phyloP scores from a whole-genome alignment of 2,113 vertebrate species.

The Ameiurus melas region DNA sequence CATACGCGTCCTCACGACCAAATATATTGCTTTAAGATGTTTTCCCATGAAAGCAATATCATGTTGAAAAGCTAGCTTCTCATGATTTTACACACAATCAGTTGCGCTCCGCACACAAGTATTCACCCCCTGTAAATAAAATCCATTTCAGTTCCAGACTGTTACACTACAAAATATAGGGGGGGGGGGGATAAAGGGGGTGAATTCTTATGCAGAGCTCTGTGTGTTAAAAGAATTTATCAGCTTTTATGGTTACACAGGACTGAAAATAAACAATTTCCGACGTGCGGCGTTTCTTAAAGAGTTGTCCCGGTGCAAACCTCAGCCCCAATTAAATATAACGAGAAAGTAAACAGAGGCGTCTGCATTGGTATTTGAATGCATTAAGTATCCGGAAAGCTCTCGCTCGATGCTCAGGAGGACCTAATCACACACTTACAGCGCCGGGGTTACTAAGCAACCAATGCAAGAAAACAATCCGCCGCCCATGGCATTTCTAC shows the following conservation, averaged over 20 bases:
- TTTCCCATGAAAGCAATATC: no score
- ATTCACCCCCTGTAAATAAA: background rate
- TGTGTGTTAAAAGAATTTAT: background rate
- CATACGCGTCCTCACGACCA: background rate
- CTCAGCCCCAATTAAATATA: conserved; percentile 44
- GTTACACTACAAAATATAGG: background rate
- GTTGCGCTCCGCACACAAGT: no score
- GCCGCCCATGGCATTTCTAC: conserved; percentile 58
- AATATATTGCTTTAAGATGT: background rate
- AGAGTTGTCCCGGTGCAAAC: conserved; percentile 24
- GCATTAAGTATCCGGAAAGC: conserved; percentile 51
- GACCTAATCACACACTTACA: conserved; percentile 62
- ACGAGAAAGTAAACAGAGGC: conserved; percentile 38
- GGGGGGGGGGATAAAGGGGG: background rate
- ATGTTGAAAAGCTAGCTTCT: no score
- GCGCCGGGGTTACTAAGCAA: conserved; percentile 61
- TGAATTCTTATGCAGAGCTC: background rate
- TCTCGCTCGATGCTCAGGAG: conserved; percentile 55
- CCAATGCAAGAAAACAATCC: conserved; percentile 56
- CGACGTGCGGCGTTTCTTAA: background rate
- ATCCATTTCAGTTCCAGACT: background rate
- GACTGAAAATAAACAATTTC: background rate
- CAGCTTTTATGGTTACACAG: background rate
- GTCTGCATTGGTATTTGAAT: conserved; percentile 46
- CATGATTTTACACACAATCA: no score